Conservation (phyloP, 2,113 vertebrate genomes). For the Eulacestoma nigropectus region DNA sequence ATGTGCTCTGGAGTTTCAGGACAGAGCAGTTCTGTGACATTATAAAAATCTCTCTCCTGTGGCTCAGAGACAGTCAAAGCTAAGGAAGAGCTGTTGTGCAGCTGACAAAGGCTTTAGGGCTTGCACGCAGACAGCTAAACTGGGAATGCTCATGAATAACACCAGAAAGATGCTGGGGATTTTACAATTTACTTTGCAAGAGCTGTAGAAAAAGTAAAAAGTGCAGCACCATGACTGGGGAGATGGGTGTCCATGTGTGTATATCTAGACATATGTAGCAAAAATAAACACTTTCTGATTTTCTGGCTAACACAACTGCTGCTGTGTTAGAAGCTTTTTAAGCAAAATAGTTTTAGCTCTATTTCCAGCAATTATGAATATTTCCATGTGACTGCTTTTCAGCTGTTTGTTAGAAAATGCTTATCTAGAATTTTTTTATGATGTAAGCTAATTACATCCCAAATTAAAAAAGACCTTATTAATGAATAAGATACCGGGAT, state of each 20-base stretch:
- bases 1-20: background rate
- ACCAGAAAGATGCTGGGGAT: background rate
- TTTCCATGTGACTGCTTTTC: background rate
- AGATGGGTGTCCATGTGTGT: background rate
- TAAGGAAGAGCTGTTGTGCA: background rate
- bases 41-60: background rate
- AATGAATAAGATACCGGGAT: background rate
- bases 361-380: background rate
- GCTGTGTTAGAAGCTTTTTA: background rate
- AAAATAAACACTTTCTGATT: background rate
- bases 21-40: background rate
- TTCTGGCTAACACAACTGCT: background rate
- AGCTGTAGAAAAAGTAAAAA: background rate
- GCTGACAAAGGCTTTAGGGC: background rate
- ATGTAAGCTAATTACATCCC: background rate
- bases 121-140: background rate
- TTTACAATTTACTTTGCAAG: background rate
- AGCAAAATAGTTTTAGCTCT: background rate
- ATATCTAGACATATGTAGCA: accelerated
- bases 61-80: background rate
- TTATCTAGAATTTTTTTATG: background rate
- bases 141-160: background rate
- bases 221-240: no score
- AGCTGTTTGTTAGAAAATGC: background rate
- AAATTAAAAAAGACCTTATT: background rate